Evolutionary conservation across 1,140 invertebrate species (phyloP).

Genomic region (Heliconius eleuchia): DNA sequence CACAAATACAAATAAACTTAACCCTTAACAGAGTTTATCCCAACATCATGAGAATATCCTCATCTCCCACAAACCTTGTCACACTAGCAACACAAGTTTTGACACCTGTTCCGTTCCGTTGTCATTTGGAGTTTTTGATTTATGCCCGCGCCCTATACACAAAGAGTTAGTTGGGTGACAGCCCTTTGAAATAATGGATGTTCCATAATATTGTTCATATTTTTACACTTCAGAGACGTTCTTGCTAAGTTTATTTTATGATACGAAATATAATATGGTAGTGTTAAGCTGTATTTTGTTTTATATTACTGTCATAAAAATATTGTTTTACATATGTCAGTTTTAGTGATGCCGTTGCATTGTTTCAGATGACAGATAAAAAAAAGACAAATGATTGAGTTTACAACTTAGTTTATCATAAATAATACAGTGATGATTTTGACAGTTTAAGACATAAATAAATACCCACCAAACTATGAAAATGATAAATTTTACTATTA

Average conservation of each 20-base stretch:
- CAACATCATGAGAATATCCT: not conserved
- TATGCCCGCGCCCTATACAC: conserved; percentile 42
- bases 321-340: not conserved
- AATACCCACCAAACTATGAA: no score
- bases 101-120: conserved; percentile 46
- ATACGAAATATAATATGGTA: not conserved
- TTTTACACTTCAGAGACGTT: conserved; percentile 12
- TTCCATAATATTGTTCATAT: conserved; percentile 28
- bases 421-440: no score
- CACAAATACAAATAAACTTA: not conserved
- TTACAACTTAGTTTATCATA: no score
- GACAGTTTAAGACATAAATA: no score
- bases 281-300: not conserved
- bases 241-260: conserved; percentile 11
- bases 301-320: not conserved
- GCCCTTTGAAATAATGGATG: conserved; percentile 38
- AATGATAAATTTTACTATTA: no score
- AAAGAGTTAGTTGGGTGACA: conserved; percentile 40
- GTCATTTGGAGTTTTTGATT: conserved; percentile 60
- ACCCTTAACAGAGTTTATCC: not conserved
- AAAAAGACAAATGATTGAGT: no score
- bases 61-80: conserved; percentile 16
- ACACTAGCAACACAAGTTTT: conserved; percentile 43
- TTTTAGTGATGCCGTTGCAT: not conserved
- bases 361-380: not conserved